Conservation (phyloP, 2,797 vertebrate genomes). For the Pelodytes ibericus region DNA sequence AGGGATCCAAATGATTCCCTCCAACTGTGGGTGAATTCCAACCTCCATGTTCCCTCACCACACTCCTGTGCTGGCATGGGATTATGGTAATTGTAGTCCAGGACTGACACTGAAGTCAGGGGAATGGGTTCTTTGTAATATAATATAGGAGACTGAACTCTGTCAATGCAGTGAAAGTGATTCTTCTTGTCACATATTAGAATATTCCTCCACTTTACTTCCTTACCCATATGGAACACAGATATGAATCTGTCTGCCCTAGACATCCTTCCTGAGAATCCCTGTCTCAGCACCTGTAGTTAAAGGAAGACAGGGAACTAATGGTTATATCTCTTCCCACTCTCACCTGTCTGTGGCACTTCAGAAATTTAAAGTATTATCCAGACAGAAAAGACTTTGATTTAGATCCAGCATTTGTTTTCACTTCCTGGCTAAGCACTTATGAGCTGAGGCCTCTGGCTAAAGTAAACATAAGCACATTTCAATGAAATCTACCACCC, state of each 20-base stretch:
- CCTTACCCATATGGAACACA: not conserved
- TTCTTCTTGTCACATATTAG: not conserved
- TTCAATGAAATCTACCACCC: constrained; percentile 62
- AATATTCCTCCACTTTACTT: not conserved
- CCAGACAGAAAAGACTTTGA: constrained; percentile 51
- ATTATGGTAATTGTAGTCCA: too few species aligned
- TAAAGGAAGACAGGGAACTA: not conserved
- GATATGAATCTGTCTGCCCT: not conserved
- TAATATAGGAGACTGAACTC: not conserved
- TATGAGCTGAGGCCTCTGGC: constrained; percentile 62
- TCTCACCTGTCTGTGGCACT: constrained; percentile 55
- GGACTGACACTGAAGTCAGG: too few species aligned
- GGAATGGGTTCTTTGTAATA: too few species aligned
- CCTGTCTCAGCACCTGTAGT: constrained; percentile 19
- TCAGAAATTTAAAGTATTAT: constrained; percentile 58
- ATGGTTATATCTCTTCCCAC: constrained; percentile 18
- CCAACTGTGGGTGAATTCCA: too few species aligned
- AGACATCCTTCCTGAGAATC: not conserved
- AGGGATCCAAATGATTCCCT: too few species aligned
- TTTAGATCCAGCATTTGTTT: constrained; percentile 59
- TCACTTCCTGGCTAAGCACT: constrained; percentile 64
- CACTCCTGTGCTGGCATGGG: too few species aligned
- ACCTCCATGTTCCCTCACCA: too few species aligned
- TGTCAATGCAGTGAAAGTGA: not conserved
- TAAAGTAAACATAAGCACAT: constrained; percentile 63